Conservation (phyloP, 2,797 vertebrate genomes). For the Ctenopoma multispine region DNA sequence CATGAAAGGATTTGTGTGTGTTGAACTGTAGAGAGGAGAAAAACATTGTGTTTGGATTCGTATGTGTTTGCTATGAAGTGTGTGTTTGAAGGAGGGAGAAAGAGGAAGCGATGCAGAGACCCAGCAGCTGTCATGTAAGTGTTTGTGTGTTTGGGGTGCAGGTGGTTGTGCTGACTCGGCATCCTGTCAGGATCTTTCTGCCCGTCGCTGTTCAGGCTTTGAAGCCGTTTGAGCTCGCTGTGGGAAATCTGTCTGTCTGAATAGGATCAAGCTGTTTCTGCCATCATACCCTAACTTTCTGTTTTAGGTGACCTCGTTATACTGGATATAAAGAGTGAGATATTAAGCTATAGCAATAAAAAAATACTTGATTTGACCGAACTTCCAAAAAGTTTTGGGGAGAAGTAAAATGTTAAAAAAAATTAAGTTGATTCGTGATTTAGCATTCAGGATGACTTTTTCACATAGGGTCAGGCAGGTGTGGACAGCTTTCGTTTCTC, state of each 20-base stretch:
- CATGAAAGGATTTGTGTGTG: not conserved
- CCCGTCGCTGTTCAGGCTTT: conserved; percentile 10
- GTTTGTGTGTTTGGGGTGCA: conserved; percentile 32
- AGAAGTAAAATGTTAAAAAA: too few relatives aligned
- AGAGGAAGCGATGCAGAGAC: conserved; percentile 67
- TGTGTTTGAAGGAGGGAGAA: conserved; percentile 28
- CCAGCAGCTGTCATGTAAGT: conserved; percentile 79
- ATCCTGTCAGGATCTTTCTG: conserved; percentile 19
- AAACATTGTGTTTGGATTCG: conserved; percentile 5
- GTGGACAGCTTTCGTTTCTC: too few relatives aligned
- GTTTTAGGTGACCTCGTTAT: conserved; percentile 26
- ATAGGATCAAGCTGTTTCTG: not conserved
- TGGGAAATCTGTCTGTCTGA: not conserved
- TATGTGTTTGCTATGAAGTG: conserved; percentile 48
- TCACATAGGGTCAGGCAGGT: too few relatives aligned
- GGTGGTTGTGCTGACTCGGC: conserved; percentile 49
- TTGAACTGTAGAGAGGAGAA: not conserved
- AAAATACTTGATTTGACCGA: too few relatives aligned
- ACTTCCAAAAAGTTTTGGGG: too few relatives aligned
- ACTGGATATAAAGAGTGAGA: too few relatives aligned
- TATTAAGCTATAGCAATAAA: not conserved
- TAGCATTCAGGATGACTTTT: too few relatives aligned
- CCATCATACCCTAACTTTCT: not conserved
- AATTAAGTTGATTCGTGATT: too few relatives aligned
- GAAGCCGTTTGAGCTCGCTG: not conserved